These are phyloP conservation scores for Conger conger DNA, from an alignment of 2,113 vertebrate species.

Conservation along the genomic window DNA sequence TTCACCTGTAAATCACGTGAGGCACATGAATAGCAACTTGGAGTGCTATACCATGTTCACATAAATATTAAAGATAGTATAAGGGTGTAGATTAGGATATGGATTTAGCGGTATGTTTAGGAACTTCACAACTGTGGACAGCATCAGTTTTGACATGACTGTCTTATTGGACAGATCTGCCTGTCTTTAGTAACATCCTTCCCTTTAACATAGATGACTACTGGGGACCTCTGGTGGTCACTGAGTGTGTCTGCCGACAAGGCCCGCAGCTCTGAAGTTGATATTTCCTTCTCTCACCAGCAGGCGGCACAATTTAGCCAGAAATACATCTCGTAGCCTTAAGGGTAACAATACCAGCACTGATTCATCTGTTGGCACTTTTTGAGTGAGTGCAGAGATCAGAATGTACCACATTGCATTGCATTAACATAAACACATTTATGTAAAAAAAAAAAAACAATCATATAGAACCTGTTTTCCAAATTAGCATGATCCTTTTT, in stretches of 20 bases:
- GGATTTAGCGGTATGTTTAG: background rate
- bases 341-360: background rate
- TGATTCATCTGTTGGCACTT: background rate
- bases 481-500: too few relatives aligned
- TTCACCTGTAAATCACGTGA: background rate
- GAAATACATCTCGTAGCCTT: background rate
- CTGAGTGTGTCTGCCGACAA: background rate
- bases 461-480: too few relatives aligned
- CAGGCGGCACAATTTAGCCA: background rate
- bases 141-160: background rate
- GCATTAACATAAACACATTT: too few relatives aligned
- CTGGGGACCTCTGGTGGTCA: constrained; percentile 7
- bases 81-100: background rate
- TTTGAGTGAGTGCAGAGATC: background rate
- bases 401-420: too few relatives aligned
- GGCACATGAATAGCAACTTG: background rate
- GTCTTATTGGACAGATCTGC: background rate
- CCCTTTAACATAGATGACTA: background rate
- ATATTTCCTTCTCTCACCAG: background rate
- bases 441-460: too few relatives aligned
- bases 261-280: background rate
- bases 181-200: background rate
- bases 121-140: background rate
- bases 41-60: background rate
- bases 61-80: background rate